Evolutionary conservation across 2,888 invertebrate genomes (phyloP).

Genomic region (Agrenia bidenticulata): DNA sequence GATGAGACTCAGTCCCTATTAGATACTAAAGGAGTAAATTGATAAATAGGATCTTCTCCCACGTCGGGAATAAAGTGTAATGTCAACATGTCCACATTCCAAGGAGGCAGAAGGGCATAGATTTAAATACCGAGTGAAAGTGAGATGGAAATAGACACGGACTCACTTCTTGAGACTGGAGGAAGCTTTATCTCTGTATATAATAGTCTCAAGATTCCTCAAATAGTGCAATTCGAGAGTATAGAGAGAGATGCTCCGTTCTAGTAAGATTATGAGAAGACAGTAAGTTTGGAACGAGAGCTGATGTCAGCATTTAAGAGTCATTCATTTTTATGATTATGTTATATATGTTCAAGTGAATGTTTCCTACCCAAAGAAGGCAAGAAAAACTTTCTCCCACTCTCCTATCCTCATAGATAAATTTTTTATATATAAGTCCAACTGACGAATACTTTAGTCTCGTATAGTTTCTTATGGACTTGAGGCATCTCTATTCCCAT

Average conservation of each 20-base stretch:
- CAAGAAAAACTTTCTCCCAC: constrained; percentile 1
- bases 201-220: background rate
- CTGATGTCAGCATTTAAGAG: constrained; percentile 48
- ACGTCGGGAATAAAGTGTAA: no score
- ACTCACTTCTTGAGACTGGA: no score
- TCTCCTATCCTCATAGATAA: background rate
- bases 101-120: no score
- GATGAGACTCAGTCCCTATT: no score
- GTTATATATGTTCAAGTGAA: constrained; percentile 19
- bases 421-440: no score
- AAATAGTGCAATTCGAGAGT: no score
- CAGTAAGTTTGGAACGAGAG: constrained; percentile 23
- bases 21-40: no score
- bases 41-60: no score
- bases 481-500: background rate
- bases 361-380: background rate
- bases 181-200: background rate
- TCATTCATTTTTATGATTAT: constrained; percentile 50
- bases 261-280: constrained; percentile 4
- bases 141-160: no score
- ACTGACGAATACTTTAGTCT: background rate
- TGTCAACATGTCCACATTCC: no score
- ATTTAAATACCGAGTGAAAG: no score
- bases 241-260: no score
- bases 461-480: constrained; percentile 1